Base-by-base conservation (phyloP, 2,797 vertebrate species). In the Enteromius thamalakanensis region DNA sequence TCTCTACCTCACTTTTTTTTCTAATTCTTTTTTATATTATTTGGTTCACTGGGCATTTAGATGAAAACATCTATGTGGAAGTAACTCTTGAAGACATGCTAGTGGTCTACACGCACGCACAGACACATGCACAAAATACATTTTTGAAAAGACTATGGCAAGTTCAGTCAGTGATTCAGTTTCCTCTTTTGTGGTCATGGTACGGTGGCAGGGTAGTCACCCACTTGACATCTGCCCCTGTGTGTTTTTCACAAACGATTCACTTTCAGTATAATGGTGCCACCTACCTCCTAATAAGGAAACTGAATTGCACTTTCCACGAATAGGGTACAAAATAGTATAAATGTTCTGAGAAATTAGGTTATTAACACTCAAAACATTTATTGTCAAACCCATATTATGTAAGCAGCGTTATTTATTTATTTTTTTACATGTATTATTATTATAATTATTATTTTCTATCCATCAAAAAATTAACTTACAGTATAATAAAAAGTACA, bases 41-140 rank as follows among this genome's bases (percentile, higher is more conserved):
- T 58, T 75, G 83, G 64, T 77, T 83, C 65, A 77, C 64, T 77
- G 74, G 65, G 65, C 74, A 51, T 76, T 69, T 47, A 77, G 53
- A 83, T 78, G 51, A 78, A 78, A 69, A 71, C 82, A 70, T 78
- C 67, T 60, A 26, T 83, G 75, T 83, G 67, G 75, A 76, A 71
- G 74, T 64, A 34, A 75, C 71, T 82, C 40, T 65, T 65, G 47
- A 29, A 82, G 21, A 76, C 65, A 77, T 15, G 14, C 40, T 65
- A 29, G 51, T 23, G 82, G 40, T 71, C 62, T 62, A 62, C 82
- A 62, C 29, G 8, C 42, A 45, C 37, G 17, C 21, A 40, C 12
- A 69, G 64, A 68, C 74, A 70, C 40, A 23, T 29, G 42, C 64
- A 42, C 29, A 55, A 1, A 58, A 77, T 26, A 58, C 21, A 70